Evolutionary conservation across 2,797 vertebrate species (phyloP).

Genomic region (Epinephelus malabaricus): DNA sequence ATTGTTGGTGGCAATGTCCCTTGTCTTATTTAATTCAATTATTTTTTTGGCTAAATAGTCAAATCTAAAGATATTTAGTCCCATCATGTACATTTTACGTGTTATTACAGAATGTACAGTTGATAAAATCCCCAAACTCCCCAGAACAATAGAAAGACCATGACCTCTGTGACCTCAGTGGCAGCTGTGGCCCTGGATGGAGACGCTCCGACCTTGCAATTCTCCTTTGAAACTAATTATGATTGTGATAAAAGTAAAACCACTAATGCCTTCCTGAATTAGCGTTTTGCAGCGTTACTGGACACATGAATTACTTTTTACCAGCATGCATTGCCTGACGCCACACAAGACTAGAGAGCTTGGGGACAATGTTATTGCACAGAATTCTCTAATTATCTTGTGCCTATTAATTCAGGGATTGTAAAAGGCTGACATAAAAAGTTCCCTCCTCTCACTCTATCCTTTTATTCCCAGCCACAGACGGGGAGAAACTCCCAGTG

Average conservation of each 20-base stretch:
- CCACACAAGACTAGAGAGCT: conserved; percentile 73
- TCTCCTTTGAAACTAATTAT: conserved; percentile 62
- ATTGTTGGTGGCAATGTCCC: too few relatives aligned
- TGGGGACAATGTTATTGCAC: conserved; percentile 74
- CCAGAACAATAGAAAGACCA: conserved; percentile 8
- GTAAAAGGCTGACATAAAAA: conserved; percentile 77
- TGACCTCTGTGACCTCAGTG: conserved; percentile 49
- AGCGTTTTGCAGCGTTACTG: conserved; percentile 47
- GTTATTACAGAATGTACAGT: conserved; percentile 21
- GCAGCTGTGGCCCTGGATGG: not conserved
- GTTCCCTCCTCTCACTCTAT: conserved; percentile 64
- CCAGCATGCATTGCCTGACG: conserved; percentile 53
- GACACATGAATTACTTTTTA: conserved; percentile 63
- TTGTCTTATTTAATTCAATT: not conserved
- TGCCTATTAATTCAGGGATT: conserved; percentile 79
- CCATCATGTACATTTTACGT: not conserved
- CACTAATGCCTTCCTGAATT: conserved; percentile 49
- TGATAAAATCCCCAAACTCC: conserved; percentile 19
- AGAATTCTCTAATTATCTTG: conserved; percentile 79
- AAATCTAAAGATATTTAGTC: not conserved
- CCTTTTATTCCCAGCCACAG: conserved; percentile 75
- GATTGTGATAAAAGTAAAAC: conserved; percentile 51
- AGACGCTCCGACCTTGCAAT: conserved; percentile 32
- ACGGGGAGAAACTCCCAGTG: conserved; percentile 75
- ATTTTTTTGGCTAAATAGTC: not conserved